Evolutionary conservation across 2,797 vertebrate species (phyloP), one percentile per base, ranked within the genome.

Genomic region (Glyptemys insculpta): DNA sequence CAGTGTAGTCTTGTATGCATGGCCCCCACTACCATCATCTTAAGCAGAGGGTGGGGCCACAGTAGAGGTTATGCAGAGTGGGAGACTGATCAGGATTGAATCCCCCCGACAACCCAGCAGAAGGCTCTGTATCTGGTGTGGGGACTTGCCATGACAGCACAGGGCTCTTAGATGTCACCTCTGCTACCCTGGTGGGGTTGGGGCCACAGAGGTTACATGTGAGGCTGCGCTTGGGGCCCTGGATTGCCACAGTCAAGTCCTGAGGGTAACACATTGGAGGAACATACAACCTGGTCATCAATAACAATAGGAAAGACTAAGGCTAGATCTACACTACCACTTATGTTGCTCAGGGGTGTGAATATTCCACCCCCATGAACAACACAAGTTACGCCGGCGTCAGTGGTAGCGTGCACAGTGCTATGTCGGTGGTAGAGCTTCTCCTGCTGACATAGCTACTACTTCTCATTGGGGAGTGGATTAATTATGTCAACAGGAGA

Each of bases 301-400:
- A 76, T 95, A 94, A 47, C 25, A 95, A 34, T 15, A 10, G 79
- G 91, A 95, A 95, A n/a, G 14, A 95, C 94, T 6, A 34, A 62
- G 59, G 31, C 12, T 62, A 29, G 31, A 14, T 62, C 59, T 34
- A 62, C 6, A 4, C 12, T 59, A 59, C 59, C 14, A 31, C 59
- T 34, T 31, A 8, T 4, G 31, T 34, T 59, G 29, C 57, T 31
- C 57, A 59, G 27, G 57, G 57, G 5, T 59, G 31, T 62, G 59
- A 34, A 14, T 62, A 62, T 62, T 31, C 31, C 31, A 62, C 59
- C 59, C 59, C 14, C 12, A 27, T 6, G 7, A 34, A 31, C 14
- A 7, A 29, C 25, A 16, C 31, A 62, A 8, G 29, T 15, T 62
- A 62, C 14, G 6, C 29, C 59, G 1, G 29, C 31, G 14, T 62